Evolutionary conservation across 2,888 invertebrate species (phyloP).

Genomic region (Drosophila koepferae): DNA sequence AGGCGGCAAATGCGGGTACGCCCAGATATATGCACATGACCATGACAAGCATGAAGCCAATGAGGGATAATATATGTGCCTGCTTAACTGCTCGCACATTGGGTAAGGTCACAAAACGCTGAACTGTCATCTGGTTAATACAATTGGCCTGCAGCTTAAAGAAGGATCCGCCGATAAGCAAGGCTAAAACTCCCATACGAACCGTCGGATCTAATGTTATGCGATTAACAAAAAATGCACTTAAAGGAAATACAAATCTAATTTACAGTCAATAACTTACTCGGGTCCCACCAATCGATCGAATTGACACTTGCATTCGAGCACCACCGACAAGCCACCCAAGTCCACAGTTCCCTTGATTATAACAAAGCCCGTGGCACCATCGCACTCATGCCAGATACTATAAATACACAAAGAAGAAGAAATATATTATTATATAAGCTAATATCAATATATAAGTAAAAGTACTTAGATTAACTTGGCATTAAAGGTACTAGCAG

Average conservation of each 20-base stretch:
- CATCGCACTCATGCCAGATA: slow-evolving; percentile 89
- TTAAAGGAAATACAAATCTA: background rate
- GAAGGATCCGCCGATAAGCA: slow-evolving; percentile 90
- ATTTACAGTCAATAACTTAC: slow-evolving; percentile 84
- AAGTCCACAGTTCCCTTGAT: slow-evolving; percentile 90
- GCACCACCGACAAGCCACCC: slow-evolving; percentile 89
- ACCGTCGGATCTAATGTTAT: slow-evolving; percentile 91
- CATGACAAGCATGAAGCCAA: slow-evolving; percentile 88
- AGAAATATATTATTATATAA: too few relatives aligned
- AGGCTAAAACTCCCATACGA: slow-evolving; percentile 91
- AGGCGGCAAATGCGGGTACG: slow-evolving; percentile 90
- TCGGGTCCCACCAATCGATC: slow-evolving; percentile 89
- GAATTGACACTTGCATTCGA: slow-evolving; percentile 88
- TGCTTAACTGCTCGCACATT: slow-evolving; percentile 89
- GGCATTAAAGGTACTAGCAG: too few relatives aligned
- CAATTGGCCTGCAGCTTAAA: slow-evolving; percentile 91
- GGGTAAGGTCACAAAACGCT: slow-evolving; percentile 91
- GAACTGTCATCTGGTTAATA: slow-evolving; percentile 93
- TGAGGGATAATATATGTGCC: slow-evolving; percentile 88
- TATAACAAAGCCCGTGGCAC: slow-evolving; percentile 89
- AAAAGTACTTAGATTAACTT: too few relatives aligned
- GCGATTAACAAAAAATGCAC: background rate
- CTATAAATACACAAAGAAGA: slow-evolving; percentile 42
- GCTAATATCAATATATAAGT: too few relatives aligned
- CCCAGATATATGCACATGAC: slow-evolving; percentile 90